Evolutionary conservation across 2,113 vertebrate species (phyloP).

Genomic region (Daubentonia madagascariensis): DNA sequence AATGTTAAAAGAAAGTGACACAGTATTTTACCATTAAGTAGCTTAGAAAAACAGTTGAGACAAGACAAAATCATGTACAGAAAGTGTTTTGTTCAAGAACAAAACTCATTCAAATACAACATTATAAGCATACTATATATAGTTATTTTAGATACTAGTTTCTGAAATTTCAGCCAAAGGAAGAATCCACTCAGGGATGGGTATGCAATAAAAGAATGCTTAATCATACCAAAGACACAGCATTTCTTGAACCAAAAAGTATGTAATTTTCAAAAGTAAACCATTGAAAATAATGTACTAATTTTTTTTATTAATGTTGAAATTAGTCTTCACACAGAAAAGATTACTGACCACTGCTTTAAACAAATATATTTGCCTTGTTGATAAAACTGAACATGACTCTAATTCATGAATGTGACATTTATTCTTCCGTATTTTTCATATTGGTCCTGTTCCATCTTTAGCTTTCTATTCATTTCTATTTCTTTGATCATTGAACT

Average conservation of each 20-base stretch:
- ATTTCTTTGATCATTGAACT: neutral
- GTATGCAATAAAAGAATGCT: neutral
- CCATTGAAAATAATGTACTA: neutral
- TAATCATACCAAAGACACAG: neutral
- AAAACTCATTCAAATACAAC: neutral
- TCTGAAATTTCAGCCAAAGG: constrained; percentile 1
- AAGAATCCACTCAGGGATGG: neutral
- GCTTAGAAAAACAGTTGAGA: neutral
- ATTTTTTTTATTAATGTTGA: neutral
- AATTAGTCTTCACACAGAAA: neutral
- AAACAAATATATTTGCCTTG: neutral
- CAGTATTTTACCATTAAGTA: neutral
- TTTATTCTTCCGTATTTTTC: neutral
- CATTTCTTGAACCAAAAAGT: neutral
- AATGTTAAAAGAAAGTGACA: neutral
- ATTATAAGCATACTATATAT: neutral
- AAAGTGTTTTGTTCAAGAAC: neutral
- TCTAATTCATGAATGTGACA: neutral
- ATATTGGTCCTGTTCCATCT: neutral
- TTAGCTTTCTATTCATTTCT: neutral
- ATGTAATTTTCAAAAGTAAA: constrained; percentile 19
- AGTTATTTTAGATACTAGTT: neutral
- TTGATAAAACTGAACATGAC: neutral
- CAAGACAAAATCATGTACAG: neutral
- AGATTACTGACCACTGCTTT: neutral